Conservation (phyloP, 2,888 invertebrate genomes). For the Siphonodentalium dalli region DNA sequence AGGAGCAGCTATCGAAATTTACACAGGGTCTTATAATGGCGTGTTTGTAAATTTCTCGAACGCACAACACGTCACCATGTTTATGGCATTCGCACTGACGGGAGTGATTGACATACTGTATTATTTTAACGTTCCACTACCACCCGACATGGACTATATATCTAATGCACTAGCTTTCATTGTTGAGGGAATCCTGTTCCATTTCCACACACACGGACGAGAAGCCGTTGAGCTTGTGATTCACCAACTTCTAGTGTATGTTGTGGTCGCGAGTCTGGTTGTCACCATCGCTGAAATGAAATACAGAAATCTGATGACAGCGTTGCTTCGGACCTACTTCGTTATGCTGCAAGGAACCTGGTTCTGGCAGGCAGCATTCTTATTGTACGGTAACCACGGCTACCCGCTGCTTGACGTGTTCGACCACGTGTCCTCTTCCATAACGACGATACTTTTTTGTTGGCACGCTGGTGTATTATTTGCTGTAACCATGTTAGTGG, state of each 20-base stretch:
- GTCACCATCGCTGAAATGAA: conserved; percentile 62
- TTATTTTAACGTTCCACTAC: conserved; percentile 57
- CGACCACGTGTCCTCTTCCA: conserved; percentile 65
- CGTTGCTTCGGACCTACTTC: conserved; percentile 63
- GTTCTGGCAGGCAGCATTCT: conserved; percentile 68
- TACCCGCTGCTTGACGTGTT: conserved; percentile 44
- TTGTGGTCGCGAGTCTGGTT: conserved; percentile 57
- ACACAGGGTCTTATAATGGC: conserved; percentile 55
- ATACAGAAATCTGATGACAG: conserved; percentile 58
- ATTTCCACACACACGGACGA: conserved; percentile 67
- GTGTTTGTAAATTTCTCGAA: conserved; percentile 63
- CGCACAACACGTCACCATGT: conserved; percentile 69
- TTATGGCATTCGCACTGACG: conserved; percentile 67
- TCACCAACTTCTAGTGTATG: conserved; percentile 67
- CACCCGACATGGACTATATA: conserved; percentile 65
- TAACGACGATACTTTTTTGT: conserved; percentile 63
- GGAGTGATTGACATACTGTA: conserved; percentile 65
- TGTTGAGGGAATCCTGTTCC: conserved; percentile 67
- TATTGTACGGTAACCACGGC: conserved; percentile 66
- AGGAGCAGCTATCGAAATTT: conserved; percentile 40
- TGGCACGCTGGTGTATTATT: conserved; percentile 56
- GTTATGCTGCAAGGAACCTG: conserved; percentile 69
- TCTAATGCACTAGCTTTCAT: conserved; percentile 62
- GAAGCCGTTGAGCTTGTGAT: conserved; percentile 61
- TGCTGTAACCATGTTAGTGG: conserved; percentile 46